phyloP scores from a whole-genome alignment of 2,797 vertebrate genomes.

The Ammospiza maritima region DNA sequence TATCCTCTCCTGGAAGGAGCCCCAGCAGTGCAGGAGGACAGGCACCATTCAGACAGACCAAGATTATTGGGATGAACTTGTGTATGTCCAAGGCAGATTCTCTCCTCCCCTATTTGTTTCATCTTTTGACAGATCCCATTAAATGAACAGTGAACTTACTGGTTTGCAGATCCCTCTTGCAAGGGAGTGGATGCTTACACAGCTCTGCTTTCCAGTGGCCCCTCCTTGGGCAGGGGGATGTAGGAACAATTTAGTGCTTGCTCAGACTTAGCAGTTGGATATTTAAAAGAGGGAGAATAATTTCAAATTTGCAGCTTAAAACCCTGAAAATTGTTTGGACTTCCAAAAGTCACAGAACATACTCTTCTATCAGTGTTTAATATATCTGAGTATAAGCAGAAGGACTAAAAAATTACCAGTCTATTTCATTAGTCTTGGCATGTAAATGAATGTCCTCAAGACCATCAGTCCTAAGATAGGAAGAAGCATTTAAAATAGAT shows the following conservation, averaged over 20 bases:
- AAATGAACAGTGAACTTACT: neutral
- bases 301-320: neutral
- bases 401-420: neutral
- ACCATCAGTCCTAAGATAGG: neutral
- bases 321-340: rapidly evolving
- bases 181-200: neutral
- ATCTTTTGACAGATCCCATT: neutral
- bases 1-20: neutral
- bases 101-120: neutral
- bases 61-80: neutral
- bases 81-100: neutral
- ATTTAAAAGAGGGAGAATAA: neutral
- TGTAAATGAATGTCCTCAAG: neutral
- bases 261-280: neutral
- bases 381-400: neutral
- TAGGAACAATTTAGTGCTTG: neutral
- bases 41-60: neutral
- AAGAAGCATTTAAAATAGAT: neutral
- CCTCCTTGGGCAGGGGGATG: rapidly evolving
- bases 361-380: neutral
- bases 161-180: neutral
- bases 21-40: neutral
- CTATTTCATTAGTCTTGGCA: neutral
- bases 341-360: neutral
- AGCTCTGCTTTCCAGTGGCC: neutral